Conservation (phyloP, 2,113 vertebrate genomes). For the Sinocyclocheilus anophthalmus region DNA sequence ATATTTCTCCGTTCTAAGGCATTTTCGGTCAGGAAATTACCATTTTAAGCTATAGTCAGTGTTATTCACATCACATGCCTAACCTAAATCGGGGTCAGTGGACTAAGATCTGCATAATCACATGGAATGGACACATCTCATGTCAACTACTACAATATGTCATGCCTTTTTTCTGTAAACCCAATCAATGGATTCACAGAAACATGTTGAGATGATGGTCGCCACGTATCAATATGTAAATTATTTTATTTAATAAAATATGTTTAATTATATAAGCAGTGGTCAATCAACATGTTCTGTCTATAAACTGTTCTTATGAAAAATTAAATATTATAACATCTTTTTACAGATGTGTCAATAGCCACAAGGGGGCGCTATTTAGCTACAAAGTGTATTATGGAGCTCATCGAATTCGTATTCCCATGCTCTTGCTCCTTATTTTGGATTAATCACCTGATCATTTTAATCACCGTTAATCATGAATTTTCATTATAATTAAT, state of each 20-base stretch:
- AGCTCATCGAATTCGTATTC: background rate
- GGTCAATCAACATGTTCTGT: too few species aligned
- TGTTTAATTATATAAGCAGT: background rate
- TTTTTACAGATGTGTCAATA: background rate
- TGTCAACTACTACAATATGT: too few species aligned
- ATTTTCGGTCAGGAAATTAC: background rate
- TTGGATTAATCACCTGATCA: background rate
- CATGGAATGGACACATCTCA: too few species aligned
- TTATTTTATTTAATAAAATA: background rate
- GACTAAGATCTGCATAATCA: background rate
- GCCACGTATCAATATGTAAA: background rate
- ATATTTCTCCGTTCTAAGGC: background rate
- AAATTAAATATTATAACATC: background rate
- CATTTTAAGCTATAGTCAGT: background rate
- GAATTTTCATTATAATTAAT: background rate
- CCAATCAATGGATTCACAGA: background rate
- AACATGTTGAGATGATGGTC: background rate
- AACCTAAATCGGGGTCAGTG: background rate
- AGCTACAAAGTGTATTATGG: background rate
- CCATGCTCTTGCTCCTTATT: background rate
- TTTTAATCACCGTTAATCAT: background rate
- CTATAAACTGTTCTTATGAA: background rate
- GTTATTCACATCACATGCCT: background rate
- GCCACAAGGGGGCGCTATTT: constrained; percentile 32
- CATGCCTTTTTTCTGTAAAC: too few species aligned